Conservation (phyloP, 2,113 vertebrate species). For the Protomyctophum bolini region DNA sequence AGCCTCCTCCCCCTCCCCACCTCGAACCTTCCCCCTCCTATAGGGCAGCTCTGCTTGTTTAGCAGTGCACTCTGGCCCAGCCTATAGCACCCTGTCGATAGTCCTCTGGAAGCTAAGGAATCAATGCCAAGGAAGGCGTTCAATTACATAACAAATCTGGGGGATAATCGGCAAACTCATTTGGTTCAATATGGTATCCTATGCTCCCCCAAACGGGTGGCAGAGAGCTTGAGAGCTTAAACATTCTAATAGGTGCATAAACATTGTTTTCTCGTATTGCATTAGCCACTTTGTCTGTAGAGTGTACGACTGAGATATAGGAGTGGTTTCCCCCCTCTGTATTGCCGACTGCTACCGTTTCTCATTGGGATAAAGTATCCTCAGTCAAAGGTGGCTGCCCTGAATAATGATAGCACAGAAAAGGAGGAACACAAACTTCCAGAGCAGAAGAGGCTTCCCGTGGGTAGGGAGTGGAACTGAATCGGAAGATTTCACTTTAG, state of each 20-base stretch:
- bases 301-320: background rate
- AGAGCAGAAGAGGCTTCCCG: background rate
- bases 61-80: conserved; percentile 6
- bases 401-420: background rate
- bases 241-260: conserved; percentile 39
- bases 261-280: conserved; percentile 41
- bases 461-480: conserved; percentile 4
- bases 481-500: conserved; percentile 11
- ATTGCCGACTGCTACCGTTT: conserved; percentile 22
- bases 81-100: conserved; percentile 51
- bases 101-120: conserved; percentile 50
- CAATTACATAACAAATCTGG: conserved; percentile 59
- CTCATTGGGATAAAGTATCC: conserved; percentile 13
- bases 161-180: conserved; percentile 70
- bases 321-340: background rate
- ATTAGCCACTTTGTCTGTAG: conserved; percentile 24
- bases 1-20: background rate
- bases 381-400: background rate
- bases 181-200: conserved; percentile 55
- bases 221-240: conserved; percentile 34
- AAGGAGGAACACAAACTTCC: background rate
- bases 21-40: conserved; percentile 23
- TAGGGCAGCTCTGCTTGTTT: conserved; percentile 39
- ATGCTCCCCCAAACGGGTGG: conserved; percentile 14
- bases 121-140: conserved; percentile 66